A percentile compares a stretch with the other conserved stretches of the same genome.
Evolutionary conservation across 37 sponge, comb jelly and placozoan species (phyloP).

Genomic region (Spongilla lacustris): DNA sequence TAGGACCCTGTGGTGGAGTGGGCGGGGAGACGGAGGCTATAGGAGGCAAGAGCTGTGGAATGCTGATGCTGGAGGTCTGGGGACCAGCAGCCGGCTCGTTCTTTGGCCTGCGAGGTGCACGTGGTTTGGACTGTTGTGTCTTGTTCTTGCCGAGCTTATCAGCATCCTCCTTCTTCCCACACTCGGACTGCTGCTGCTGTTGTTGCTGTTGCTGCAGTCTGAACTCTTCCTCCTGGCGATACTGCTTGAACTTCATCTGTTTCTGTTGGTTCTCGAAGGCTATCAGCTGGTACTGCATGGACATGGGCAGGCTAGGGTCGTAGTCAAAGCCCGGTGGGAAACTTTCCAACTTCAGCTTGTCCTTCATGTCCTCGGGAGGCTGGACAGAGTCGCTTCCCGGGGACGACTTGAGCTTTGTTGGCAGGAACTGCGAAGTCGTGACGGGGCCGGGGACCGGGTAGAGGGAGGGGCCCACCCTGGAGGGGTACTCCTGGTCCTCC

Average conservation of each 20-base stretch:
- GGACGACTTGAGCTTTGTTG: neutral
- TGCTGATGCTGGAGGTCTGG: neutral
- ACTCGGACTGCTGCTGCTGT: conserved; percentile 3
- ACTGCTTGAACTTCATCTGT: conserved; percentile 26
- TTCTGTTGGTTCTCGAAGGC: conserved; percentile 66
- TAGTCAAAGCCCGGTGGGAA: conserved; percentile 67
- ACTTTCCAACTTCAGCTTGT: neutral
- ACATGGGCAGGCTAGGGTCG: conserved; percentile 80
- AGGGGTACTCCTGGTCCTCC: neutral
- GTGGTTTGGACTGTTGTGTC: neutral
- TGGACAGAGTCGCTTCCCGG: neutral
- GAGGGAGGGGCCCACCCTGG: neutral
- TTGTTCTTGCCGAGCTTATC: neutral
- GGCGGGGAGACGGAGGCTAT: conserved; percentile 3
- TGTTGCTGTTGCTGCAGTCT: conserved; percentile 9
- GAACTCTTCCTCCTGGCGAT: neutral
- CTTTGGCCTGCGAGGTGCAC: neutral
- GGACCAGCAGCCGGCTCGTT: neutral
- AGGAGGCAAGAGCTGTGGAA: neutral
- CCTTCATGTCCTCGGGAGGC: neutral
- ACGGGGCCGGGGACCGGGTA: conserved; percentile 2
- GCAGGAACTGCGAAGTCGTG: neutral
- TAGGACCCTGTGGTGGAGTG: neutral
- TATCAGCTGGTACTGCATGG: conserved; percentile 55
- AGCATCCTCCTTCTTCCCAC: neutral